phyloP scores from a whole-genome alignment of 2,113 vertebrate species.

The Nerophis ophidion region DNA sequence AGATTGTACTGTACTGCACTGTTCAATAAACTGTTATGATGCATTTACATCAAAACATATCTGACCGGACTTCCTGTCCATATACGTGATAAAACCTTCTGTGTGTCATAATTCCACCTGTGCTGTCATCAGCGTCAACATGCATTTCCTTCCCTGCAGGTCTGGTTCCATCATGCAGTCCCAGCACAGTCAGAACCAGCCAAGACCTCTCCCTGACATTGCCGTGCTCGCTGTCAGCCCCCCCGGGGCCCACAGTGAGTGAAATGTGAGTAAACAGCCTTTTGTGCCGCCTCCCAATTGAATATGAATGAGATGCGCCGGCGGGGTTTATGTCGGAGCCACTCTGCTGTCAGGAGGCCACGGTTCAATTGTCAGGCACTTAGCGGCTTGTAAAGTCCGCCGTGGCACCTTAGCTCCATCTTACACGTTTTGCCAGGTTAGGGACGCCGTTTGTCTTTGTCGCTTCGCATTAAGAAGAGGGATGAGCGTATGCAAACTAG shows the following conservation, averaged over 20 bases:
- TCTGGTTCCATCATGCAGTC: neutral
- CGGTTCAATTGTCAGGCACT: constrained; percentile 39
- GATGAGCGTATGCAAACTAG: constrained; percentile 53
- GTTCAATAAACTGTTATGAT: too few species aligned
- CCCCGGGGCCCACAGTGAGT: constrained; percentile 35
- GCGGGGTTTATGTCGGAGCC: constrained; percentile 17
- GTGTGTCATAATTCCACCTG: too few species aligned
- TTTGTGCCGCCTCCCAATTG: constrained; percentile 16
- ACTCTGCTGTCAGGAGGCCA: constrained; percentile 19
- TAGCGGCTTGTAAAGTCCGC: constrained; percentile 14
- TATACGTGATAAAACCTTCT: too few species aligned
- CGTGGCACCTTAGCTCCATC: constrained; percentile 23
- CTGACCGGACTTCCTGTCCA: too few species aligned
- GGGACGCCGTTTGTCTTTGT: constrained; percentile 42
- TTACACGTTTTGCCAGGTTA: constrained; percentile 36
- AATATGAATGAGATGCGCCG: constrained; percentile 42
- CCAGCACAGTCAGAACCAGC: neutral
- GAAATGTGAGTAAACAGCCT: constrained; percentile 43
- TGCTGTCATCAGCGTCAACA: too few species aligned
- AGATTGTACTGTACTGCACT: too few species aligned
- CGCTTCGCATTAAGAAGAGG: constrained; percentile 53
- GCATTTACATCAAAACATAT: too few species aligned
- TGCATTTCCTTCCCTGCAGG: too few species aligned
- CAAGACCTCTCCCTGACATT: constrained; percentile 16
- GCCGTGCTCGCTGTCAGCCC: neutral